Base-by-base conservation (phyloP, 2,888 invertebrate species). In the Anorthoa munda region DNA sequence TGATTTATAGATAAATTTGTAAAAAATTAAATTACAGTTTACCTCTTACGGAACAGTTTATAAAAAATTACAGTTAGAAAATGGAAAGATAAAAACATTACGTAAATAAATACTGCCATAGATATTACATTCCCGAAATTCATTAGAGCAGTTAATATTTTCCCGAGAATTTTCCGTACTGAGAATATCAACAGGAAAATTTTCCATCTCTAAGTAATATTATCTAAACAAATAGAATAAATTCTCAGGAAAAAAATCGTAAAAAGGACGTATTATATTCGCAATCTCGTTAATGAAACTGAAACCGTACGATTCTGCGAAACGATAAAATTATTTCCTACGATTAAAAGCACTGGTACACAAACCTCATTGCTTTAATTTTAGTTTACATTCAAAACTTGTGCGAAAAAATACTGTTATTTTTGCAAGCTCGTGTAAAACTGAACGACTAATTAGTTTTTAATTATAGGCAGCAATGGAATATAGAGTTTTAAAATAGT, bases 311-410 rank as follows among this genome's bases (percentile, higher is more conserved):
- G 50, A 39, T 77, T 77, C 71, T 13, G 45, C 31, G 66, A 76
- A 80, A 55, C 39, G 13, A 67, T 65, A 31, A 67, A 75, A 66
- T 72, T 61, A 73, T 75, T 73, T 75, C n/a, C 46, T 18, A 64
- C 50, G 59, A 79, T 78, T 21, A 66, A 61, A 76, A 75, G 59
- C 76, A 66, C 59, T 86, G 48, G 17, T 26, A 2, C 66, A 53
- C 46, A 66, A 55, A 18, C 12, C 64, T 15, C 18, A 18, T 46
- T 23, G 13, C 23, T 59, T 13, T 66, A 2, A 60, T 60, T 72
- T 67, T 21, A 55, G 51, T 31, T 58, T 21, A 17, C 0, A 12
- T 26, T 46, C 9, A 21, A 39, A 50, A 48, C 9, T 45, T 18
- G 18, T 1, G 15, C 9, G 9, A 23, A 55, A 63, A 58, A 48